Evolutionary conservation across 2,113 vertebrate genomes (phyloP).

Genomic region (Taxidea taxus): DNA sequence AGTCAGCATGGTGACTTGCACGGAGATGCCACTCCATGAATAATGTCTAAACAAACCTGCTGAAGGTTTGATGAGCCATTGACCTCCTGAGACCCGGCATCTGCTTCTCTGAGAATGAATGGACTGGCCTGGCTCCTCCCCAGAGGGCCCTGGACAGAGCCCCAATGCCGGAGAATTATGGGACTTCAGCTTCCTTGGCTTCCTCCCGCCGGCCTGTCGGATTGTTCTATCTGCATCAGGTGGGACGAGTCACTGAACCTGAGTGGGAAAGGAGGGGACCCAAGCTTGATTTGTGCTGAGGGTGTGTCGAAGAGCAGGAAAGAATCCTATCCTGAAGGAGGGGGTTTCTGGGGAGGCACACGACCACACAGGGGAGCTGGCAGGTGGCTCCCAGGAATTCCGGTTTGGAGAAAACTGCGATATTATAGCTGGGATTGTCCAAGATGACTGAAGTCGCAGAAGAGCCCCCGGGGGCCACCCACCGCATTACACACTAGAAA

Average conservation of each 20-base stretch:
- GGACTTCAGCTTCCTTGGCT: background rate
- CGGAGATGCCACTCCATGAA: background rate
- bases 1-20: background rate
- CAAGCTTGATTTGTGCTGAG: background rate
- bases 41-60: background rate
- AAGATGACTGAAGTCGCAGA: background rate
- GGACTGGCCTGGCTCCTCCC: background rate
- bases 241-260: background rate
- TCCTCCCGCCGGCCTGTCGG: background rate
- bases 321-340: background rate
- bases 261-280: background rate
- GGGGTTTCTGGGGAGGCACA: background rate
- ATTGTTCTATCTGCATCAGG: background rate
- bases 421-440: background rate
- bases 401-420: background rate
- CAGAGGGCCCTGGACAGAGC: background rate
- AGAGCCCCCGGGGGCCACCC: background rate
- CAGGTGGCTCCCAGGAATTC: background rate
- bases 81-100: background rate
- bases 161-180: background rate
- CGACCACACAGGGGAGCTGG: background rate
- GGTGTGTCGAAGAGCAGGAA: background rate
- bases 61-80: background rate
- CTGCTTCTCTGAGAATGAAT: constrained; percentile 17
- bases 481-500: background rate